Conservation (phyloP, 2,888 invertebrate genomes). For the Drosophila infuscata region DNA sequence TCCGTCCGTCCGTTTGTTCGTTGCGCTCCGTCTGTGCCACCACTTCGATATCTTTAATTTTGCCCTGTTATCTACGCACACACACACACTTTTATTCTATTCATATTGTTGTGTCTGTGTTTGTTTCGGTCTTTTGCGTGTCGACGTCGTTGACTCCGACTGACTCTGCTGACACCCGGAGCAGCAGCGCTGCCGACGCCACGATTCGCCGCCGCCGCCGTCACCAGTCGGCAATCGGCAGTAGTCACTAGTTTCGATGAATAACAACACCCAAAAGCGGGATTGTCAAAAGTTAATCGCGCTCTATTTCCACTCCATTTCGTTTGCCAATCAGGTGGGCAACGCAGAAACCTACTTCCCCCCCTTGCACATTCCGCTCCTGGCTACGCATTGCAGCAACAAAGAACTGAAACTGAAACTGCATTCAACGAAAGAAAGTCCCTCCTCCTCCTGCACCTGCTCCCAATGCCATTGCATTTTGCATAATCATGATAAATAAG, state of each 20-base stretch:
- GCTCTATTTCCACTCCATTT: constrained; percentile 17
- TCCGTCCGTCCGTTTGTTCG: constrained; percentile 6
- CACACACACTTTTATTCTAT: constrained; percentile 20
- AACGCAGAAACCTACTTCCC: not conserved
- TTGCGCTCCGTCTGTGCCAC: constrained; percentile 40
- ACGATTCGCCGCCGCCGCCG: constrained; percentile 29
- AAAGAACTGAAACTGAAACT: constrained; percentile 18
- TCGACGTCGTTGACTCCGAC: constrained; percentile 55
- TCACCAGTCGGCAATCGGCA: constrained; percentile 31
- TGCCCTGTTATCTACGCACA: constrained; percentile 57
- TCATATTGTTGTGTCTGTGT: constrained; percentile 33
- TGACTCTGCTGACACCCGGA: constrained; percentile 40
- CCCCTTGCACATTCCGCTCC: not conserved
- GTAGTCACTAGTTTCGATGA: constrained; percentile 59
- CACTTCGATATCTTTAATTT: constrained; percentile 61
- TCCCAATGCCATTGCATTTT: constrained; percentile 32
- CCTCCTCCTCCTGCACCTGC: not conserved
- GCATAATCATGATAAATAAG: constrained; percentile 36
- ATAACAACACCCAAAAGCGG: constrained; percentile 55
- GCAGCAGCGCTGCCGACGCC: constrained; percentile 20
- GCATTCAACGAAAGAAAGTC: constrained; percentile 19
- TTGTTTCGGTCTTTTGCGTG: constrained; percentile 61
- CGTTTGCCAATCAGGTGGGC: constrained; percentile 26
- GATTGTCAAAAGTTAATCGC: constrained; percentile 30
- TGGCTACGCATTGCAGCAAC: constrained; percentile 23